Evolutionary conservation across 2,888 invertebrate genomes (phyloP), one percentile per base, ranked within the genome.

Genomic region (Heteromurus nitidus): DNA sequence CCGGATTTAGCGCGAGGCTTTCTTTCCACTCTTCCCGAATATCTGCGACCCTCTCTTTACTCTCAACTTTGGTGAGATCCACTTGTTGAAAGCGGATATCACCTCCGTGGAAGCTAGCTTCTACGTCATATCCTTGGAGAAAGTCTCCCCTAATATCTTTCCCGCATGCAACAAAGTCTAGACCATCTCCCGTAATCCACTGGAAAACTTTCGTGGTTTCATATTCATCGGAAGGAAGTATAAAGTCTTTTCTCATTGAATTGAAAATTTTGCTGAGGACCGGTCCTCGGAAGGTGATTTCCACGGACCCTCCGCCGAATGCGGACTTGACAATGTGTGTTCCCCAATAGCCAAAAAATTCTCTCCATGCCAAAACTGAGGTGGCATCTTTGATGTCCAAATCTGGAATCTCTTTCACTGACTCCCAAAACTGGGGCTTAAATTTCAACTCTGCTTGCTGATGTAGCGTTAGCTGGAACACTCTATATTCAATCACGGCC

Each of bases 331-430:
- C 72, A 16, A 55, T 22, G 50, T 85, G 85, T 9, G 83, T 85
- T 36, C 85, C 85, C 85, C 85, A 85, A 64, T 80, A 82, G 9
- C 76, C 72, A 44, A 85, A 85, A 72, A 85, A 83, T 0, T 82
- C 80, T 62, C 53, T 60, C 85, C 85, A 85, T 22, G 74, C 55
- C 9, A 76, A 30, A 7, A 85, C 67, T 0, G 69, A 82, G 11
- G 58, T 36, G 3, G 70, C 26, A 53, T 72, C 55, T 9, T 79
- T 82, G 3, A 75, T 69, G 26, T 85, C 83, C 28, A 85, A 30
- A n/a, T 81, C 74, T 18, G 81, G 76, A 42, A 83, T 79, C 18
- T 68, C 60, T 36, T 65, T 26, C 16, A 83, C 30, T 11, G 80
- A 65, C 44, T 82, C 83, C 83, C 81, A 83, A 50, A 85, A 85